A percentile compares a stretch with the other conserved stretches of the same genome.
Conservation (phyloP, 2,888 invertebrate species). For the Schizaphis graminum region DNA sequence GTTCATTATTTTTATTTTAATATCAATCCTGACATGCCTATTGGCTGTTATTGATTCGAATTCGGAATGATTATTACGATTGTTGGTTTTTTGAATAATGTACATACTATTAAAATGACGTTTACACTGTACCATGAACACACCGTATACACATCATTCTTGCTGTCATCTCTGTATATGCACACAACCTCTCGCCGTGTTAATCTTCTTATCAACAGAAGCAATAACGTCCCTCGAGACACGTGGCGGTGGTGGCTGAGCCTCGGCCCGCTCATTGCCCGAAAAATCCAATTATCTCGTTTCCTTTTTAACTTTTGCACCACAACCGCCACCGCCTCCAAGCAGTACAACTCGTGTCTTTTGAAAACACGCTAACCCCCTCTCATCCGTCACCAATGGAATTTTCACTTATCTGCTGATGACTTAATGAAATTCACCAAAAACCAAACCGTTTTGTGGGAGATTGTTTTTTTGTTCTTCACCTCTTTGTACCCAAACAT, state of each 20-base stretch:
- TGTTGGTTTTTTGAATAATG: background rate
- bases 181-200: conserved; percentile 48
- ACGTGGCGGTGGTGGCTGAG: conserved; percentile 24
- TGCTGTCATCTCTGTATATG: conserved; percentile 4
- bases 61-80: background rate
- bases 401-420: conserved; percentile 61
- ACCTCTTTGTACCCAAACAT: background rate
- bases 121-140: background rate
- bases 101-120: background rate
- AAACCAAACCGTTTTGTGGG: conserved; percentile 54
- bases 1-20: background rate
- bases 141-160: conserved; percentile 46
- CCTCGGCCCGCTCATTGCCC: conserved; percentile 56
- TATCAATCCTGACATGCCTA: background rate
- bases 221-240: conserved; percentile 63
- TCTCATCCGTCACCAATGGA: conserved; percentile 39
- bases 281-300: conserved; percentile 65
- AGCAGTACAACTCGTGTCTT: conserved; percentile 41
- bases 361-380: conserved; percentile 47
- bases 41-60: background rate
- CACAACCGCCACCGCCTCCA: conserved; percentile 3
- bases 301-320: conserved; percentile 64
- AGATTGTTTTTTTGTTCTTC: conserved; percentile 46
- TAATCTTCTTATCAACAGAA: conserved; percentile 66
- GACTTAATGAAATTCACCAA: conserved; percentile 59